phyloP scores from a whole-genome alignment of 2,113 vertebrate genomes.

The Glaucidium brasilianum region DNA sequence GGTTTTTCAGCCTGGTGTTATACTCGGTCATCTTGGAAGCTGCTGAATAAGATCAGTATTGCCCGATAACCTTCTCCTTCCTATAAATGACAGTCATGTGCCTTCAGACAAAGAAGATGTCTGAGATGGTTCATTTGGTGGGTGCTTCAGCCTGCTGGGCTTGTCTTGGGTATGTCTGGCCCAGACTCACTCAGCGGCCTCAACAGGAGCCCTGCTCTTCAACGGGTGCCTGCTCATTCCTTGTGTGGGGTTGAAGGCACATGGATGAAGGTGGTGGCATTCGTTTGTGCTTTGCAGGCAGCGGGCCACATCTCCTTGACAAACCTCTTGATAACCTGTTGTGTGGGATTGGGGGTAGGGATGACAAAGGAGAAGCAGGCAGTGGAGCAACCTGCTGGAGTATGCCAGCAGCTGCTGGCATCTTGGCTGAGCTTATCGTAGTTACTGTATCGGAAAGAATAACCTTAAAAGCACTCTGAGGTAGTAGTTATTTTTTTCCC shows the following conservation, averaged over 20 bases:
- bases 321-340: neutral
- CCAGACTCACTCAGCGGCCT: neutral
- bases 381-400: fast-evolving
- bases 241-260: neutral
- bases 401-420: neutral
- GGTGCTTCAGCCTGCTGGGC: neutral
- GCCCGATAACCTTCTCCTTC: neutral
- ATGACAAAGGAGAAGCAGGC: neutral
- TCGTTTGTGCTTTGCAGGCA: neutral
- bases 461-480: neutral
- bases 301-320: neutral
- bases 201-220: fast-evolving
- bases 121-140: neutral
- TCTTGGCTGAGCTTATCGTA: neutral
- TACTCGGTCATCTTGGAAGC: neutral
- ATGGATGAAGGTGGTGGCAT: neutral
- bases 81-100: neutral
- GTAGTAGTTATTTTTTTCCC: neutral
- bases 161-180: neutral
- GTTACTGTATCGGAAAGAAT: neutral
- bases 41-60: neutral
- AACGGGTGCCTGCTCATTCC: neutral
- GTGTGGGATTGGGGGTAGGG: neutral
- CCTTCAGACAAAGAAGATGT: neutral
- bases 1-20: neutral